Evolutionary conservation across 2,888 invertebrate genomes (phyloP).

Genomic region (Mimas tiliae): DNA sequence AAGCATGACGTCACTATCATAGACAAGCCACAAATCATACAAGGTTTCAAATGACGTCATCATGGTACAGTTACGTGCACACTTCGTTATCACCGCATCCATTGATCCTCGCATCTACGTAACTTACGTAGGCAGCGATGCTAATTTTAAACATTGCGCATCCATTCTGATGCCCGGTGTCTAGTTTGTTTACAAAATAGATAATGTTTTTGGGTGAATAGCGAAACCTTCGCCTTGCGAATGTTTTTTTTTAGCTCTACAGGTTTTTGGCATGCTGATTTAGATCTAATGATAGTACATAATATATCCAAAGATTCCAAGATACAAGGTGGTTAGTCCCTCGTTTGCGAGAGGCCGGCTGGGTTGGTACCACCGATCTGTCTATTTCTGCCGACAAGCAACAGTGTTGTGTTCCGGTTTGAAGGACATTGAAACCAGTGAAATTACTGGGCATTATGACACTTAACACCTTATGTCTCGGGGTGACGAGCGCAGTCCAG

Average conservation of each 20-base stretch:
- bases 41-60: slow-evolving; percentile 9
- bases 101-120: slow-evolving; percentile 24
- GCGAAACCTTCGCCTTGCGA: neutral
- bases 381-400: too few relatives aligned
- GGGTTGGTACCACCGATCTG: too few relatives aligned
- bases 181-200: slow-evolving; percentile 50
- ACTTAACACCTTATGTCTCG: too few relatives aligned
- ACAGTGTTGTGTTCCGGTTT: too few relatives aligned
- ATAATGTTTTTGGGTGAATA: slow-evolving; percentile 4
- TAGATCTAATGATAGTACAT: neutral
- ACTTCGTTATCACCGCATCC: slow-evolving; percentile 30
- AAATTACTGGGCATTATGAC: too few relatives aligned
- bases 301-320: too few relatives aligned
- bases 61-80: neutral
- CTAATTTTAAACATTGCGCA: slow-evolving; percentile 51
- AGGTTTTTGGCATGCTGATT: neutral
- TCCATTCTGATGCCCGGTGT: slow-evolving; percentile 31
- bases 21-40: neutral
- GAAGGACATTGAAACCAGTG: too few relatives aligned
- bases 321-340: too few relatives aligned
- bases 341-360: too few relatives aligned
- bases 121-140: slow-evolving; percentile 27
- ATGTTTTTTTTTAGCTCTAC: neutral
- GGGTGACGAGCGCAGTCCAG: too few relatives aligned
- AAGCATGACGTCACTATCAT: neutral